A percentile compares a stretch with the other conserved stretches of the same genome.
phyloP scores from a whole-genome alignment of 37 sponge, comb jelly and placozoan genomes.

The Trichoplax adhaerens region DNA sequence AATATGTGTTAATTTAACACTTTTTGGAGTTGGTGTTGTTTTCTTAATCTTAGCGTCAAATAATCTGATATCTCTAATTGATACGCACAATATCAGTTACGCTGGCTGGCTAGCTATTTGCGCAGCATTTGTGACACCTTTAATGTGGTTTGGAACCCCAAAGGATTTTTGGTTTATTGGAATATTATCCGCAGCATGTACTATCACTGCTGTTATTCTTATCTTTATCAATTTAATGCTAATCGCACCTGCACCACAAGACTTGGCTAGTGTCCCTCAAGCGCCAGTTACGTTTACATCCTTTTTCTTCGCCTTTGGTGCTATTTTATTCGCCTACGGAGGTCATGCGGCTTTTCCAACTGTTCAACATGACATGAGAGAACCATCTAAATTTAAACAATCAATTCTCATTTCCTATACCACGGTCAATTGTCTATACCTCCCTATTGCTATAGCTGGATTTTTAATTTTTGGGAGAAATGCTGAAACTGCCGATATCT shows the following conservation, averaged over 20 bases:
- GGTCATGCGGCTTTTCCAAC: conserved; percentile 3
- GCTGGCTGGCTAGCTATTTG: not conserved
- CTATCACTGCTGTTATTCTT: not conserved
- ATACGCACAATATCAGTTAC: not conserved
- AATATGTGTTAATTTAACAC: not conserved
- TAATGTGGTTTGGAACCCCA: not conserved
- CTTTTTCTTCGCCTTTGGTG: not conserved
- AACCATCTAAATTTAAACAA: not conserved
- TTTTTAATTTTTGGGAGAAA: not conserved
- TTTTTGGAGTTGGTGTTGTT: not conserved
- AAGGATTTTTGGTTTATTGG: not conserved
- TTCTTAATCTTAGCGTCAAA: not conserved
- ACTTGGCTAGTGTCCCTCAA: not conserved
- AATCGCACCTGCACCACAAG: not conserved
- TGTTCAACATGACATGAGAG: not conserved
- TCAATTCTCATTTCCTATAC: not conserved
- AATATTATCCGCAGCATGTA: not conserved
- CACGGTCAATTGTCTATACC: not conserved
- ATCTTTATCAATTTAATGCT: not conserved
- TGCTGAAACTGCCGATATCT: not conserved
- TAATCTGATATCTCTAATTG: not conserved
- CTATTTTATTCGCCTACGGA: not conserved
- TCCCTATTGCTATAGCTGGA: not conserved
- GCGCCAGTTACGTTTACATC: not conserved
- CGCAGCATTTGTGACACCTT: not conserved